Percentiles rank a stretch among this genome's conserved stretches.
phyloP scores from a whole-genome alignment of 1,140 invertebrate genomes.

The Heterodera schachtii region DNA sequence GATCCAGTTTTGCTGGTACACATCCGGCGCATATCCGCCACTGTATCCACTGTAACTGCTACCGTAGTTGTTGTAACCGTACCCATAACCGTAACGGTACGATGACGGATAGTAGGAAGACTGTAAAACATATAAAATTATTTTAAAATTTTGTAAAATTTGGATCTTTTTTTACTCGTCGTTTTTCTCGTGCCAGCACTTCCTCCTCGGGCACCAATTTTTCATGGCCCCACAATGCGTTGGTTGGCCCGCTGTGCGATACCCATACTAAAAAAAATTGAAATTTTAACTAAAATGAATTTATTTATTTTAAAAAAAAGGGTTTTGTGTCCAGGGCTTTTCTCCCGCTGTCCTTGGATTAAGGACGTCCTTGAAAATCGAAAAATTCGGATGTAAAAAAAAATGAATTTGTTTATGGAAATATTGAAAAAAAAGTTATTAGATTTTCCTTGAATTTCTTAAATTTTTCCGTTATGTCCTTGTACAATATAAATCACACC shows the following conservation, averaged over 20 bases:
- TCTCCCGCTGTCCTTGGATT: too few relatives aligned
- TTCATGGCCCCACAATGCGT: slow-evolving; percentile 49
- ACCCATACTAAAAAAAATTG: slow-evolving; percentile 14
- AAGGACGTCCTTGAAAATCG: too few relatives aligned
- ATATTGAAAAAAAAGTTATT: too few relatives aligned
- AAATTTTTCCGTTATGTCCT: too few relatives aligned
- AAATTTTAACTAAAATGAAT: too few relatives aligned
- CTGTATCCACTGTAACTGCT: slow-evolving; percentile 47
- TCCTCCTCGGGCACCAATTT: slow-evolving; percentile 31
- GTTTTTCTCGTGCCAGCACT: slow-evolving; percentile 38
- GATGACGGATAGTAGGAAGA: not conserved
- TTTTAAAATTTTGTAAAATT: slow-evolving; percentile 32
- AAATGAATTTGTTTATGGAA: too few relatives aligned
- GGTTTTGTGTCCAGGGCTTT: too few relatives aligned
- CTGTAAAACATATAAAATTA: slow-evolving; percentile 9
- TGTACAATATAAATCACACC: too few relatives aligned
- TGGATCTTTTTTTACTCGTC: slow-evolving; percentile 31
- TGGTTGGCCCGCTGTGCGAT: slow-evolving; percentile 56
- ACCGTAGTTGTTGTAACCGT: slow-evolving; percentile 42
- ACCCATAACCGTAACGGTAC: slow-evolving; percentile 37
- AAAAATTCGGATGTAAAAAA: too few relatives aligned
- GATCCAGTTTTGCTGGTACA: slow-evolving; percentile 57
- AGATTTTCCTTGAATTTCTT: too few relatives aligned
- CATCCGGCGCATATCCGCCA: slow-evolving; percentile 53
- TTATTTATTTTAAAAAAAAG: too few relatives aligned